phyloP scores from a whole-genome alignment of 1,140 invertebrate species.

The Zaprionus davidi region DNA sequence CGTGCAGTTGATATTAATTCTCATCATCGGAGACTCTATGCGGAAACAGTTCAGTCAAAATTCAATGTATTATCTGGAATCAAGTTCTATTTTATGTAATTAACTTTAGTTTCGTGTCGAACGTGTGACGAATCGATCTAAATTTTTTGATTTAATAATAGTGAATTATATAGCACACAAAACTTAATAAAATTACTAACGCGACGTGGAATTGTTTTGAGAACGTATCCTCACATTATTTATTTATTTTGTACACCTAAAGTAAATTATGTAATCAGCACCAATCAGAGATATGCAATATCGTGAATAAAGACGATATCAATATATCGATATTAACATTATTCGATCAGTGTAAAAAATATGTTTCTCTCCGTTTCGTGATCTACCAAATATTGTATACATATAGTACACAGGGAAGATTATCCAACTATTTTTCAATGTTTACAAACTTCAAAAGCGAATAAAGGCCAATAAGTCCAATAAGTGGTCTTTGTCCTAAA shows the following conservation, averaged over 20 bases:
- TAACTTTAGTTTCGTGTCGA: conserved; percentile 49
- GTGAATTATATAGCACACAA: conserved; percentile 22
- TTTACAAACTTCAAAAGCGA: neutral
- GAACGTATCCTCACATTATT: conserved; percentile 27
- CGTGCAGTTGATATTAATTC: conserved; percentile 71
- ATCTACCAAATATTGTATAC: neutral
- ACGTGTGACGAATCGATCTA: conserved; percentile 53
- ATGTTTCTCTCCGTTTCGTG: neutral
- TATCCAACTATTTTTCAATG: neutral
- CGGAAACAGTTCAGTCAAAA: conserved; percentile 32
- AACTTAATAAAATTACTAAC: conserved; percentile 47
- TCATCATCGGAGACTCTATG: conserved; percentile 43
- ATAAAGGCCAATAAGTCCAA: too few relatives aligned
- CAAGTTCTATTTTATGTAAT: conserved; percentile 55
- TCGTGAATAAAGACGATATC: conserved; percentile 68
- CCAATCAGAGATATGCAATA: conserved; percentile 44
- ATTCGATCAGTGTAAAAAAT: conserved; percentile 31
- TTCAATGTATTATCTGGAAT: conserved; percentile 16
- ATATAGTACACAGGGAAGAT: too few relatives aligned
- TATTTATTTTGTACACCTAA: conserved; percentile 56
- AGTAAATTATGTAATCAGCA: conserved; percentile 51
- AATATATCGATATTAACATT: too few relatives aligned
- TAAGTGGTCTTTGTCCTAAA: too few relatives aligned
- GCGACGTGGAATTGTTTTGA: conserved; percentile 53
- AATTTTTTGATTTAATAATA: conserved; percentile 32